Conservation (phyloP, 2,797 vertebrate genomes). For the Neoniphon sammara region DNA sequence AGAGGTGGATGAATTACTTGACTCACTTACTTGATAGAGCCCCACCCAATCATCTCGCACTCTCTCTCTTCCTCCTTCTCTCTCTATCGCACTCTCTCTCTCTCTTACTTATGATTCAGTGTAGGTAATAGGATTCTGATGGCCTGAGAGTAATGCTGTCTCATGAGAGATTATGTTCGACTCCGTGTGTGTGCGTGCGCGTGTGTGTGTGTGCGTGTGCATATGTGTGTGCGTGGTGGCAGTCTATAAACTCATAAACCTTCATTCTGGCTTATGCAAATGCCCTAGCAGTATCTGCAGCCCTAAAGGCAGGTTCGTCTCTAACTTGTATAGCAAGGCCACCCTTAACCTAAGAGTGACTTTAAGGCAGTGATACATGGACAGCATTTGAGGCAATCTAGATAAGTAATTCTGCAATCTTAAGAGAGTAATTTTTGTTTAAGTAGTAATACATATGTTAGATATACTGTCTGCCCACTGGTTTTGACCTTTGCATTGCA, state of each 20-base stretch:
- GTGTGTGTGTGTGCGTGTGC: constrained; percentile 36
- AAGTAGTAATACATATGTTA: constrained; percentile 27
- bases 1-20: constrained; percentile 58
- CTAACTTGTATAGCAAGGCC: constrained; percentile 62
- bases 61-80: constrained; percentile 5
- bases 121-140: constrained; percentile 85
- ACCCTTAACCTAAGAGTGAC: constrained; percentile 59
- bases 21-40: constrained; percentile 72
- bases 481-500: background rate
- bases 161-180: constrained; percentile 82
- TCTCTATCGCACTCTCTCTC: constrained; percentile 52
- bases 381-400: constrained; percentile 40
- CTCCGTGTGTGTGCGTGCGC: constrained; percentile 25
- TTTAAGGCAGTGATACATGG: constrained; percentile 52
- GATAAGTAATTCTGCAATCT: constrained; percentile 57
- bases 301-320: constrained; percentile 65
- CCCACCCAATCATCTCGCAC: constrained; percentile 54
- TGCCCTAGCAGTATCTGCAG: constrained; percentile 51
- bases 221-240: constrained; percentile 29
- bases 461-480: background rate
- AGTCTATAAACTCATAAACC: constrained; percentile 74
- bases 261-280: constrained; percentile 72
- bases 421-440: constrained; percentile 34
- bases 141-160: constrained; percentile 81
- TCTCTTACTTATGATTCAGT: constrained; percentile 79